Evolutionary conservation across 2,113 vertebrate species (phyloP).

Genomic region (Gallinago jamesoni): DNA sequence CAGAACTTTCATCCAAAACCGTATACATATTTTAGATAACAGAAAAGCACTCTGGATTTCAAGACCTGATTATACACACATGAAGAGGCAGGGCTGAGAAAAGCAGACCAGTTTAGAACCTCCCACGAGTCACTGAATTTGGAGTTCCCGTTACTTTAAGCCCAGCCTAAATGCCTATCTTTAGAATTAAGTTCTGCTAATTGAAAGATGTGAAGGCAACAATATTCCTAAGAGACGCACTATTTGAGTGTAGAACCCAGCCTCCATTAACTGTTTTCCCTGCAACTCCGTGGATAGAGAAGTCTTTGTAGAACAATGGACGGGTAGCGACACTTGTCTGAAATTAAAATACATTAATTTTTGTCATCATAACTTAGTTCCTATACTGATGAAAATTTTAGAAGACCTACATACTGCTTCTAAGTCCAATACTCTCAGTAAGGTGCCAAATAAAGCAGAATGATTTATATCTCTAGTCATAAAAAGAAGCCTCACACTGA

Average conservation of each 20-base stretch:
- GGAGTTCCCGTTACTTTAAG: constrained; percentile 45
- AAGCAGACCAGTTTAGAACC: constrained; percentile 37
- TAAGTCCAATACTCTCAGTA: neutral
- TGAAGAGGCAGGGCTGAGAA: constrained; percentile 33
- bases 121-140: constrained; percentile 49
- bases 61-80: constrained; percentile 10
- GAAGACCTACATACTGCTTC: neutral
- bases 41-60: neutral
- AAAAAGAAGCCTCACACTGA: neutral
- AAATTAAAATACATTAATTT: neutral
- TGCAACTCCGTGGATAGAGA: neutral
- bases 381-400: neutral
- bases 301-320: neutral
- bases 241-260: neutral
- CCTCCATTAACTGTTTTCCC: neutral
- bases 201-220: neutral
- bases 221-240: neutral
- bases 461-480: neutral
- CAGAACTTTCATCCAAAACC: neutral
- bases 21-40: neutral
- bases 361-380: neutral
- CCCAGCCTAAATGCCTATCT: constrained; percentile 8
- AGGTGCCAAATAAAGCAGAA: neutral
- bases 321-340: neutral
- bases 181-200: constrained; percentile 39